phyloP scores from a whole-genome alignment of 2,113 vertebrate species.

The Cyphotilapia sp. region DNA sequence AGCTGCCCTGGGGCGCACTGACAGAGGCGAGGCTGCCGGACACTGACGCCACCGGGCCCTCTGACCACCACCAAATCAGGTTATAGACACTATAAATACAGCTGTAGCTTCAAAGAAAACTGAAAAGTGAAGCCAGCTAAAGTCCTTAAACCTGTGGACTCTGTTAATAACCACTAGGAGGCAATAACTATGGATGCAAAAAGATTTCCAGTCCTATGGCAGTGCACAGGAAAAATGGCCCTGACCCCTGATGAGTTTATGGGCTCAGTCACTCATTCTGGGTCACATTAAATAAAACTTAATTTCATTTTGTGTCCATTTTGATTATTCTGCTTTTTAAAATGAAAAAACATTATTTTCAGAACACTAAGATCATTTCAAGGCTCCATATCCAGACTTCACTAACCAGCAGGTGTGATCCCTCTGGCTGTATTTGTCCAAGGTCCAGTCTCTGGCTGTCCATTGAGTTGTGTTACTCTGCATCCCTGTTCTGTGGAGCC shows the following conservation, averaged over 20 bases:
- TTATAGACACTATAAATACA: neutral
- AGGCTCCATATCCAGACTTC: neutral
- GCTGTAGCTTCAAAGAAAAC: neutral
- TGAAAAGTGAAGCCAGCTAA: neutral
- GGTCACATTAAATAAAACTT: neutral
- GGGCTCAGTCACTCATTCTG: neutral
- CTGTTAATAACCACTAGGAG: neutral
- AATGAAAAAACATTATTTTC: neutral
- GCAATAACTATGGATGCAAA: neutral
- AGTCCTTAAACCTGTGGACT: neutral
- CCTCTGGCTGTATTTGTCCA: neutral
- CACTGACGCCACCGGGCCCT: neutral
- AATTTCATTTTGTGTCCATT: neutral
- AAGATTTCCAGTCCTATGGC: fast-evolving
- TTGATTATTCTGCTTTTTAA: neutral
- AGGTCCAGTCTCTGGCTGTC: neutral
- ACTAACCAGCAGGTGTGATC: neutral
- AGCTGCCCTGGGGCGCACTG: fast-evolving
- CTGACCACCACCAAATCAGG: neutral
- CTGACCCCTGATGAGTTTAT: neutral
- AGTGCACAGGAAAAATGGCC: neutral
- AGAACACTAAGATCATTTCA: neutral
- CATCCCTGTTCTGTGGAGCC: neutral
- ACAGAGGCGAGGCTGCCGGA: fast-evolving
- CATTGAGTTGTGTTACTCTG: neutral